Evolutionary conservation across 2,113 vertebrate species (phyloP).

Genomic region (Mus pahari): DNA sequence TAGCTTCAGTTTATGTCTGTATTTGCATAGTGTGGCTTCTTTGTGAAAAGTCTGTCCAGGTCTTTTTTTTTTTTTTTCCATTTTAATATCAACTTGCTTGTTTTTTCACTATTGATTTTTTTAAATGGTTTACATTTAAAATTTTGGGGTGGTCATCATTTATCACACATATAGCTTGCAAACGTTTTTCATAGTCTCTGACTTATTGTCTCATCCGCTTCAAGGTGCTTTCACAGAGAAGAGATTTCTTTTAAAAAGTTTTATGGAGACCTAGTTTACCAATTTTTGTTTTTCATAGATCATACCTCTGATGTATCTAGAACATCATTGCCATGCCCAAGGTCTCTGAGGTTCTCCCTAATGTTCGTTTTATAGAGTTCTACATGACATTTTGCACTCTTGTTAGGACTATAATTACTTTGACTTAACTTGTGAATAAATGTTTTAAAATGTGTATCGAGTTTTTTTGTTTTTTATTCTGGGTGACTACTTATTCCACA

Average conservation of each 20-base stretch:
- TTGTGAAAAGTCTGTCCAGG: not conserved
- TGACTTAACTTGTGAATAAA: not conserved
- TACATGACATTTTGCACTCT: not conserved
- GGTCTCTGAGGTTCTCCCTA: not conserved
- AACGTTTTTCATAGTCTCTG: not conserved
- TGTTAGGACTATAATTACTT: not conserved
- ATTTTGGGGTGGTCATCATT: not conserved
- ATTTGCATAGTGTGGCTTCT: not conserved
- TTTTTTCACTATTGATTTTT: not conserved
- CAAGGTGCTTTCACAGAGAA: not conserved
- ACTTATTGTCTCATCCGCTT: not conserved
- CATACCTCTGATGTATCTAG: not conserved
- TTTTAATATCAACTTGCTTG: not conserved
- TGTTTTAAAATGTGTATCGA: not conserved
- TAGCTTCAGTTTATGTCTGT: not conserved
- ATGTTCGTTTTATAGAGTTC: not conserved
- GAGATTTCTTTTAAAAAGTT: too few relatives aligned
- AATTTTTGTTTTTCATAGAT: not conserved
- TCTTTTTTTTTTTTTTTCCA: not conserved
- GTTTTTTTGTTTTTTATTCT: not conserved
- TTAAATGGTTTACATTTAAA: not conserved
- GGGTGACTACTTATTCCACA: not conserved
- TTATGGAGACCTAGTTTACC: not conserved
- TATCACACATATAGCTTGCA: not conserved
- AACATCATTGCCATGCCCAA: not conserved